Evolutionary conservation across 2,113 vertebrate species (phyloP), one percentile per base, ranked within the genome.

Genomic region (Psilopogon haemacephalus): DNA sequence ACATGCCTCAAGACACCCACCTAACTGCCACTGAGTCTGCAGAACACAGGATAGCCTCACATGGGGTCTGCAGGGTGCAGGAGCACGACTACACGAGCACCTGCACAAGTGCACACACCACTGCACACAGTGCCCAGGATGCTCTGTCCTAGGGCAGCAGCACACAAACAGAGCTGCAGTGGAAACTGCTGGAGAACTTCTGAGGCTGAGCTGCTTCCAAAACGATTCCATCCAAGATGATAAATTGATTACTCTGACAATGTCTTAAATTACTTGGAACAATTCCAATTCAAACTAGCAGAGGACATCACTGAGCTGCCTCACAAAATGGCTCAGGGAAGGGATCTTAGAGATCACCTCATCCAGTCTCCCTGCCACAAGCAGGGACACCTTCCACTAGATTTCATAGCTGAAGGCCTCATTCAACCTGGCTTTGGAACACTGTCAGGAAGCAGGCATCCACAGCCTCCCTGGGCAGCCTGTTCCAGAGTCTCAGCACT

Each of bases 191-290:
- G 56, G 24, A 75, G 42, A 59, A 15, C 23, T 24, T 1, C 6
- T 0, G 0, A 38, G 8, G 21, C 9, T 4, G 2, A 5, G 30
- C 35, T 63, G 16, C 32, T 46, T 54, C 44, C 46, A 73, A 18
- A 10, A 7, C 0, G 1, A 4, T 42, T 42, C 40, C 48, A 14
- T 15, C 37, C 64, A 32, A 38, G 35, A 48, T 19, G 46, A 65
- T 8, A 58, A 37, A 46, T 11, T 6, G 19, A 32, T n/a, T 72
- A 35, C 15, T 4, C 11, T 69, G n/a, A 69, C 75, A 84, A 19
- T 15, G 8, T 37, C 83, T 44, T 38, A 55, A 84, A 6, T 33
- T n/a, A 62, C 63, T 74, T 38, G 7, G 23, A 62, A n/a, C 28
- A 8, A n/a, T 86, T 74, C 55, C 44, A 65, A 69, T 37, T 11